phyloP scores from a whole-genome alignment of 2,888 invertebrate species.

The Cepaea hortensis region DNA sequence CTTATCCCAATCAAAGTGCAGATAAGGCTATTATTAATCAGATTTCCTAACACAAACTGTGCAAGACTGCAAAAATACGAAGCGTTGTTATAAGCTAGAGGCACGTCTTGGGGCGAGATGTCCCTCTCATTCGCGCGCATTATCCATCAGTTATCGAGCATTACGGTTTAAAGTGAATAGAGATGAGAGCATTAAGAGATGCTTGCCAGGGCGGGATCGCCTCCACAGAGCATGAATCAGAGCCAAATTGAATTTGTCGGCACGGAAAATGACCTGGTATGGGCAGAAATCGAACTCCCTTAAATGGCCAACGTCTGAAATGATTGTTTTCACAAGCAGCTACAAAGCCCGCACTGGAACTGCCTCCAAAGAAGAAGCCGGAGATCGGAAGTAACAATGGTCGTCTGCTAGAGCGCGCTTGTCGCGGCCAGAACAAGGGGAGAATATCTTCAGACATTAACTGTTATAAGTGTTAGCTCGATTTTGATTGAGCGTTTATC shows the following conservation, averaged over 20 bases:
- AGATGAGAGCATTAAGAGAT: slow-evolving; percentile 48
- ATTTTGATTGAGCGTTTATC: slow-evolving; percentile 39
- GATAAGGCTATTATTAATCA: neutral
- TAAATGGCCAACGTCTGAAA: slow-evolving; percentile 33
- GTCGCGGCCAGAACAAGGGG: slow-evolving; percentile 12
- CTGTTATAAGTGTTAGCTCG: slow-evolving; percentile 37
- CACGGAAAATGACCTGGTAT: slow-evolving; percentile 38
- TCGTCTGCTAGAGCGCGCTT: neutral
- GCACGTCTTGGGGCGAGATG: slow-evolving; percentile 25
- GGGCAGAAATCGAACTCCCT: slow-evolving; percentile 30
- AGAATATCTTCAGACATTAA: slow-evolving; percentile 36
- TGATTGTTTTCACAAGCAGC: slow-evolving; percentile 44
- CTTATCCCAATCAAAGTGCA: slow-evolving; percentile 20
- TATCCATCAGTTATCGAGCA: slow-evolving; percentile 39
- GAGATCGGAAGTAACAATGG: slow-evolving; percentile 2
- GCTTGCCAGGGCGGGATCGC: neutral
- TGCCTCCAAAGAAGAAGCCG: neutral
- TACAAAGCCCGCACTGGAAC: slow-evolving; percentile 17
- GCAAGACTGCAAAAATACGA: slow-evolving; percentile 20
- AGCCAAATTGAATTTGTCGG: slow-evolving; percentile 46
- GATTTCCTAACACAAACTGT: slow-evolving; percentile 29
- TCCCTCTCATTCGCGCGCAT: slow-evolving; percentile 5
- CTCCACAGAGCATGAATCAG: slow-evolving; percentile 46
- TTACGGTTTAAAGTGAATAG: slow-evolving; percentile 44
- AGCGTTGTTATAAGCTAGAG: neutral